Evolutionary conservation across 2,888 invertebrate genomes (phyloP).

Genomic region (Zygothrica quintamaculata): DNA sequence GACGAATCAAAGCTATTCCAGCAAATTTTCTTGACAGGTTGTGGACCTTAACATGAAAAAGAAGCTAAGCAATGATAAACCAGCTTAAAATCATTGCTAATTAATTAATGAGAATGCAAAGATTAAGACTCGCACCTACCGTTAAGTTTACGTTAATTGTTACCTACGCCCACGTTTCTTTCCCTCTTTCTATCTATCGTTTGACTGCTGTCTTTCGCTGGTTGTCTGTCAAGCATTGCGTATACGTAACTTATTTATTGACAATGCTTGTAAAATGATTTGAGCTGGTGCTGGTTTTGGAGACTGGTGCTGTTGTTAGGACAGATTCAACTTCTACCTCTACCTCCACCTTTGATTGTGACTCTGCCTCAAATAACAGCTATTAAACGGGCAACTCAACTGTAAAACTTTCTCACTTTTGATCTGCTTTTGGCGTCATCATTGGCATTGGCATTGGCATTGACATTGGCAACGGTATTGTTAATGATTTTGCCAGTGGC

Average conservation of each 20-base stretch:
- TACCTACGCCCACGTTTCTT: no score
- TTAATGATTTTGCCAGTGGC: slow-evolving; percentile 45
- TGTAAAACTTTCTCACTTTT: slow-evolving; percentile 37
- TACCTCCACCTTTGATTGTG: no score
- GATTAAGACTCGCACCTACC: background rate
- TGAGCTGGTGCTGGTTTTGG: background rate
- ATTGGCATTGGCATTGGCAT: slow-evolving; percentile 24
- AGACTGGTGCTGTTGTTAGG: no score
- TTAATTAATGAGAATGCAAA: background rate
- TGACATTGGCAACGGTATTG: slow-evolving; percentile 25
- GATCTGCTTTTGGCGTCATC: slow-evolving; percentile 8
- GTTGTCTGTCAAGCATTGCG: slow-evolving; percentile 21
- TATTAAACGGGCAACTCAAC: slow-evolving; percentile 19
- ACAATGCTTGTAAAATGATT: background rate
- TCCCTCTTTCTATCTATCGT: no score
- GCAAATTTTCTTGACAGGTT: no score
- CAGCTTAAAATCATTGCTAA: background rate
- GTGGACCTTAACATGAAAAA: no score
- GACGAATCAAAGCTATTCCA: no score
- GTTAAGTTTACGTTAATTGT: no score
- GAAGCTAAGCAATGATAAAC: no score
- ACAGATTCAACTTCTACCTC: no score
- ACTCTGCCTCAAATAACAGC: no score
- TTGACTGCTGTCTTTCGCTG: background rate
- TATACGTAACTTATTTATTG: slow-evolving; percentile 36